These are phyloP conservation scores for Microctonus brassicae DNA, from an alignment of 2,888 invertebrate species.

Conservation along the genomic window DNA sequence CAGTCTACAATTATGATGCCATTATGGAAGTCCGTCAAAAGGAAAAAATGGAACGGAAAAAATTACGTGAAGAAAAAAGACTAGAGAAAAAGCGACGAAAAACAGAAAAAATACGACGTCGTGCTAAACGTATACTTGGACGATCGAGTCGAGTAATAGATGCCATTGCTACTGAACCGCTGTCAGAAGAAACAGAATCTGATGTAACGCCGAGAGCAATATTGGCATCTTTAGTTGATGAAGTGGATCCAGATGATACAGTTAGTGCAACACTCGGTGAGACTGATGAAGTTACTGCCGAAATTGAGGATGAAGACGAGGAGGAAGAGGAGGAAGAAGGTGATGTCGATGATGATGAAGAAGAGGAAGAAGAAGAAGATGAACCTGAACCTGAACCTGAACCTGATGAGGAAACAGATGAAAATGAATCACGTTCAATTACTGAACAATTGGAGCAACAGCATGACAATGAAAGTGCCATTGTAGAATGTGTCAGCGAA, in stretches of 20 bases:
- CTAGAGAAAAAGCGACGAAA: slow-evolving; percentile 62
- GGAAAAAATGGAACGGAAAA: slow-evolving; percentile 64
- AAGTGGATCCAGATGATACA: slow-evolving; percentile 45
- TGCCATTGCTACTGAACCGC: slow-evolving; percentile 34
- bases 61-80: slow-evolving; percentile 55
- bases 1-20: slow-evolving; percentile 66
- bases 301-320: slow-evolving; percentile 47
- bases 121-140: slow-evolving; percentile 49
- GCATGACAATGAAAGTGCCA: background rate
- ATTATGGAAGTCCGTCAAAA: slow-evolving; percentile 63
- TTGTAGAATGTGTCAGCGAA: background rate
- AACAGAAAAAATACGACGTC: slow-evolving; percentile 59
- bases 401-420: slow-evolving; percentile 41
- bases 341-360: slow-evolving; percentile 51
- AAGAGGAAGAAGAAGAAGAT: slow-evolving; percentile 46
- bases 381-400: too few species aligned
- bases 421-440: slow-evolving; percentile 31
- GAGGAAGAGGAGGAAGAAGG: slow-evolving; percentile 53
- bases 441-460: background rate
- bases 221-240: slow-evolving; percentile 30
- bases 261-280: slow-evolving; percentile 5
- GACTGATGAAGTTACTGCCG: slow-evolving; percentile 21
- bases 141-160: slow-evolving; percentile 31
- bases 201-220: slow-evolving; percentile 32
- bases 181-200: slow-evolving; percentile 9